These are phyloP conservation scores for Bergia sp. DNA, from an alignment of 92 coral and sea anemone genomes.

Conservation along the genomic window DNA sequence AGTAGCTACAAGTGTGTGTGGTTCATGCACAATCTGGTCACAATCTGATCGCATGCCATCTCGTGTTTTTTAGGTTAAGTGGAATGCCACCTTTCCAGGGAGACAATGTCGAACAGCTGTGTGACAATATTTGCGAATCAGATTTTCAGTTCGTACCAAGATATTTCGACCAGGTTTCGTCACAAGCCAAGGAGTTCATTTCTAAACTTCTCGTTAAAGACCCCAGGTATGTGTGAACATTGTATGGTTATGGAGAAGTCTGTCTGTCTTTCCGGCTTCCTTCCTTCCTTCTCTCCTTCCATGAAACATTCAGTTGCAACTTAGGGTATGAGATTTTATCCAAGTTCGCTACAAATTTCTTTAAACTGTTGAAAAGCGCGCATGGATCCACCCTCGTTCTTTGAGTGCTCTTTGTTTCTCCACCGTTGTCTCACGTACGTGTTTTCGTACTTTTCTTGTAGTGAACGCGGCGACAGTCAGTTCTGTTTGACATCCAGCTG, in stretches of 20 bases:
- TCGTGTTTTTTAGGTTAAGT: constrained; percentile 64
- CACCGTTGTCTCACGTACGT: neutral
- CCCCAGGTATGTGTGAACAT: constrained; percentile 68
- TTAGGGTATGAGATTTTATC: neutral
- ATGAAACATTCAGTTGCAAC: neutral
- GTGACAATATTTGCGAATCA: constrained; percentile 74
- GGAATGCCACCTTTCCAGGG: constrained; percentile 94
- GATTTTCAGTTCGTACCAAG: constrained; percentile 71
- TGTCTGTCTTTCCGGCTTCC: neutral
- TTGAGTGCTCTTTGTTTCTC: too few relatives aligned
- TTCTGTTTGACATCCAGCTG: constrained; percentile 86
- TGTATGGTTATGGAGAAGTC: neutral
- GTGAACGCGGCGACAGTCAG: constrained; percentile 92
- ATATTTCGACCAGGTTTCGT: constrained; percentile 75
- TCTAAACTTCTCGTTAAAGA: constrained; percentile 78
- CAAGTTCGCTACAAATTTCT: neutral
- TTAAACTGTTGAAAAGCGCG: neutral
- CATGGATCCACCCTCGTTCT: neutral
- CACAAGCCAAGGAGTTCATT: constrained; percentile 88
- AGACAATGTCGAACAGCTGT: constrained; percentile 74
- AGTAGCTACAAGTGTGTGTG: neutral
- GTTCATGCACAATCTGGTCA: neutral
- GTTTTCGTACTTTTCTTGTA: constrained; percentile 35
- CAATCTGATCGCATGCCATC: neutral
- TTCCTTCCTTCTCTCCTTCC: neutral